phyloP scores from a whole-genome alignment of 2,888 invertebrate species.

The Cephus rjabovi region DNA sequence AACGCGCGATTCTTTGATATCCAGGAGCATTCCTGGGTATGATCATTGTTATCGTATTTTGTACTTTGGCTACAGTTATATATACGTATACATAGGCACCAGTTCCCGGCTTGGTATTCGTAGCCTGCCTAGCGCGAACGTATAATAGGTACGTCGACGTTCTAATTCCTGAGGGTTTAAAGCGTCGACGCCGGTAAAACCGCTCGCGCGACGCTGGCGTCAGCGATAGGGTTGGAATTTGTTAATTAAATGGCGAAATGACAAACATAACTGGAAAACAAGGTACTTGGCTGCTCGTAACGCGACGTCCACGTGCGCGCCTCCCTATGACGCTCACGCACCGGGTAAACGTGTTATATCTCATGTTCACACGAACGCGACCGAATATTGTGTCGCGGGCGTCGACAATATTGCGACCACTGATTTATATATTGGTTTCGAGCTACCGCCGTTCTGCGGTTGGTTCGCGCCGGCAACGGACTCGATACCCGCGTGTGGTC shows the following conservation, averaged over 20 bases:
- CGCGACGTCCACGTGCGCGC: neutral
- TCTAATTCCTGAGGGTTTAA: too few species aligned
- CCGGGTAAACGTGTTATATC: conserved; percentile 13
- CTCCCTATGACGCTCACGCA: neutral
- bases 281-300: neutral
- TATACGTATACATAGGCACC: too few species aligned
- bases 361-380: conserved; percentile 21
- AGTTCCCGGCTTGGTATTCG: too few species aligned
- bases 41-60: too few species aligned
- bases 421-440: conserved; percentile 43
- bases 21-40: too few species aligned
- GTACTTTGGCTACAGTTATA: too few species aligned
- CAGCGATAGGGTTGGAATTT: conserved; percentile 16
- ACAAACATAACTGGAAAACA: conserved; percentile 19
- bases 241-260: conserved; percentile 21
- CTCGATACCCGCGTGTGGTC: too few species aligned
- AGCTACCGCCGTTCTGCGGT: neutral
- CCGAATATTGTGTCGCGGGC: conserved; percentile 3
- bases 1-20: too few species aligned
- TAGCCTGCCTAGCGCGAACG: too few species aligned
- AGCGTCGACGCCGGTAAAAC: too few species aligned
- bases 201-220: too few species aligned
- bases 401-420: conserved; percentile 40
- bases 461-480: neutral
- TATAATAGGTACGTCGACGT: too few species aligned